Conservation (phyloP, 2,113 vertebrate genomes). For the Eurypyga helias region DNA sequence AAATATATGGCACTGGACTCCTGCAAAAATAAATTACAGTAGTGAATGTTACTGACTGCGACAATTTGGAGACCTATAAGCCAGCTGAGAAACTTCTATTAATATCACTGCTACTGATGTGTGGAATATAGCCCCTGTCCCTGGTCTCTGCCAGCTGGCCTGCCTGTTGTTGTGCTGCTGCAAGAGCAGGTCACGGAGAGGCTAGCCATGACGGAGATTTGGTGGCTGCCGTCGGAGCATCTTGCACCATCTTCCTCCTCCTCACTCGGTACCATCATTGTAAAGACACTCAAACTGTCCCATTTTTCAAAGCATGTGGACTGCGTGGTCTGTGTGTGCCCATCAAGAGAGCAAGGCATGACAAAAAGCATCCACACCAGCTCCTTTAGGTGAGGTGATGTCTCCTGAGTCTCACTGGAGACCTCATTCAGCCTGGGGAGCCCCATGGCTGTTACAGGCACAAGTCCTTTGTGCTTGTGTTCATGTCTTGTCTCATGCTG, state of each 20-base stretch:
- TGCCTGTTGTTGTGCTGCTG: neutral
- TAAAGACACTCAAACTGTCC: fast-evolving
- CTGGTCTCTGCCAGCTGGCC: neutral
- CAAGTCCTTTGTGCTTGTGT: neutral
- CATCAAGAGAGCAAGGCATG: neutral
- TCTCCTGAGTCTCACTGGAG: neutral
- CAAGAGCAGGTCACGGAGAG: neutral
- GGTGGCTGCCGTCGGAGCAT: neutral
- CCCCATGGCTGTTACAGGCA: neutral
- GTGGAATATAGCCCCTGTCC: neutral
- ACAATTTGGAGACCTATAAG: neutral
- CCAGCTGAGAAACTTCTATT: neutral
- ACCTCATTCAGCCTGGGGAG: neutral
- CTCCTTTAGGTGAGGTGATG: neutral
- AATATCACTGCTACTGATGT: neutral
- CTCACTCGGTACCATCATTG: fast-evolving
- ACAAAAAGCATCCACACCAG: neutral
- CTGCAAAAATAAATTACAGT: slow-evolving; percentile 33
- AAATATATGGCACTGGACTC: neutral
- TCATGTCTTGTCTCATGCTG: neutral
- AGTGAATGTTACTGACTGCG: slow-evolving; percentile 2
- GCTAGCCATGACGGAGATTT: neutral
- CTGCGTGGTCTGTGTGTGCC: fast-evolving
- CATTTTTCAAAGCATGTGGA: fast-evolving
- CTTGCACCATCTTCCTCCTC: neutral